Conservation (phyloP, 1,140 invertebrate genomes). For the Bombus cullumanus region DNA sequence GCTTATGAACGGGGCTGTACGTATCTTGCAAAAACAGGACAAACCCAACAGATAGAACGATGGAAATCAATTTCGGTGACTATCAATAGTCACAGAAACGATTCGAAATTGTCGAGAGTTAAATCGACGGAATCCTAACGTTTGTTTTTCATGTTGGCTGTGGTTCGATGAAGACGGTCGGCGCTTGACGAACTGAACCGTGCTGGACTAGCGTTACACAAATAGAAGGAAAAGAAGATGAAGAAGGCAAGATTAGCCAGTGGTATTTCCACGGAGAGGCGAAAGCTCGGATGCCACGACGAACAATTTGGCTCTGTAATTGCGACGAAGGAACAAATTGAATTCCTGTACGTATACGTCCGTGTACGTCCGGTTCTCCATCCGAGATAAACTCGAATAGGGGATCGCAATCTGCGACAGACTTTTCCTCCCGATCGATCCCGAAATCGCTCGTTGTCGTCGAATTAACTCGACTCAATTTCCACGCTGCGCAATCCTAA, state of each 20-base stretch:
- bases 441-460: conserved; percentile 20
- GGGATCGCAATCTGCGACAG: neutral
- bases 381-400: conserved; percentile 12
- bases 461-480: conserved; percentile 6
- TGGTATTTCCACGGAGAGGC: conserved; percentile 39
- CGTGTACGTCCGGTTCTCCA: neutral
- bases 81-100: too few species aligned
- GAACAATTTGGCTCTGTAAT: conserved; percentile 55
- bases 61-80: too few species aligned
- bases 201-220: neutral
- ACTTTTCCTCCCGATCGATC: neutral
- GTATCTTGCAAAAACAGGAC: too few species aligned
- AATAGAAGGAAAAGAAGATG: neutral
- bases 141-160: neutral
- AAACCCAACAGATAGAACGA: too few species aligned
- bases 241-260: conserved; percentile 18
- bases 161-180: neutral
- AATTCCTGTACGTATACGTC: conserved; percentile 44
- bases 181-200: neutral
- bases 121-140: neutral
- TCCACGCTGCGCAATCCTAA: neutral
- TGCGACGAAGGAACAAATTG: conserved; percentile 48
- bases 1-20: too few species aligned
- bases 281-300: conserved; percentile 37
- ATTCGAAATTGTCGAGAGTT: neutral